A percentile compares a stretch with the other conserved stretches of the same genome.
Conservation (phyloP, 2,113 vertebrate species). For the Oenanthe oenanthe region DNA sequence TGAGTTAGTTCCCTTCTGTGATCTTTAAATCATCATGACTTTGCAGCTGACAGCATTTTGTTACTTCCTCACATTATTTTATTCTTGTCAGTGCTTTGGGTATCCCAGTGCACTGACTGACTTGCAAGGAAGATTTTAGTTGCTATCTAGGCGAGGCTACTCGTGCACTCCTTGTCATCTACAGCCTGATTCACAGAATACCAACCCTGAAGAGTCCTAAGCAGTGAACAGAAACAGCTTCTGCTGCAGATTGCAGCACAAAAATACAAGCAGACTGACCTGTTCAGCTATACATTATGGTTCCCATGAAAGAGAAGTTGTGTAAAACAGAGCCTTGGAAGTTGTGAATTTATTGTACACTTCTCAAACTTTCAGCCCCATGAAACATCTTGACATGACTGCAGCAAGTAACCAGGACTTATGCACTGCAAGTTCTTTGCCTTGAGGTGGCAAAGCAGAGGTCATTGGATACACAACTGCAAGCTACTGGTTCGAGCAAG, state of each 20-base stretch:
- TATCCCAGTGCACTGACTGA: not conserved
- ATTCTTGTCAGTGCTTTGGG: not conserved
- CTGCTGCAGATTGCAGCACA: not conserved
- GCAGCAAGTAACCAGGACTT: not conserved
- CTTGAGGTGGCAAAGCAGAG: not conserved
- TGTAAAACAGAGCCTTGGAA: not conserved
- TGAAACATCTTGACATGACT: not conserved
- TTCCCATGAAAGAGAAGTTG: not conserved
- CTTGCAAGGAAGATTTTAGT: not conserved
- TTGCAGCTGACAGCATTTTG: not conserved
- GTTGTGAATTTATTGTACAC: not conserved
- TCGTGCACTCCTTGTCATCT: not conserved
- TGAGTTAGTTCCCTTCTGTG: not conserved
- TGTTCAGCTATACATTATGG: not conserved
- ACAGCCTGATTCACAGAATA: not conserved
- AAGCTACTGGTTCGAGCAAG: not conserved
- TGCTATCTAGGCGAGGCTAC: not conserved
- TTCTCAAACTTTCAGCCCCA: not conserved
- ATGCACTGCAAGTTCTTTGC: not conserved
- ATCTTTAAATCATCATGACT: not conserved
- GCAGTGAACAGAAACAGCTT: not conserved
- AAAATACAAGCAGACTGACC: not conserved
- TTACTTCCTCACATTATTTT: not conserved
- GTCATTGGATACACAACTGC: not conserved
- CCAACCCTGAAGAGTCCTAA: not conserved